Conservation (phyloP, 2,888 invertebrate species). For the Drosophila putrida region DNA sequence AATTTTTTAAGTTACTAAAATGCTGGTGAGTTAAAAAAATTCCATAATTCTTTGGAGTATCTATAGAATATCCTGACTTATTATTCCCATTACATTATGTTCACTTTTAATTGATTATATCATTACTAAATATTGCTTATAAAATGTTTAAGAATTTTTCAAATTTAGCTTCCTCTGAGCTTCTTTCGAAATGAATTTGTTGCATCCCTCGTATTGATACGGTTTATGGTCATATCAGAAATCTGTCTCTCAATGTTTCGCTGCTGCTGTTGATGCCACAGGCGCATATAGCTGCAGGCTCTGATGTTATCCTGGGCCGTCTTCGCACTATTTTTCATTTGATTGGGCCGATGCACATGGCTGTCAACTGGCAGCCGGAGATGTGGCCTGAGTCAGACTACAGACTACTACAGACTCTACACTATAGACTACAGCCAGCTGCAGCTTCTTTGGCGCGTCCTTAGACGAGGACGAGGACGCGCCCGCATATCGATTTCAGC, state of each 20-base stretch:
- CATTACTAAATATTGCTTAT: too few relatives aligned
- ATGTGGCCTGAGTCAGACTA: slow-evolving; percentile 10
- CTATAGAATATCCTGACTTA: too few relatives aligned
- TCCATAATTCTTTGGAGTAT: too few relatives aligned
- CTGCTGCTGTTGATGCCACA: slow-evolving; percentile 16
- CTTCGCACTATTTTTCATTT: slow-evolving; percentile 79
- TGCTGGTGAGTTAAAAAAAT: too few relatives aligned
- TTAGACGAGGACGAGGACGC: slow-evolving; percentile 34
- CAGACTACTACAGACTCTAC: not conserved
- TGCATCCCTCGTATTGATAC: slow-evolving; percentile 50
- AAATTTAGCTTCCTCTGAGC: too few relatives aligned
- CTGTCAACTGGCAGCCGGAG: slow-evolving; percentile 72
- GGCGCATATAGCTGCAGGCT: slow-evolving; percentile 57
- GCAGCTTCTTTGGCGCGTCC: slow-evolving; percentile 36
- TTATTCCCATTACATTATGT: too few relatives aligned
- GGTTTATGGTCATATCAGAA: slow-evolving; percentile 58
- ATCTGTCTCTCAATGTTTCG: slow-evolving; percentile 37
- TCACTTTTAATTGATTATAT: too few relatives aligned
- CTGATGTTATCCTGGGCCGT: slow-evolving; percentile 29
- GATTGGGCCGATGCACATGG: slow-evolving; percentile 79
- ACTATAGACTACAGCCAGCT: slow-evolving; percentile 19
- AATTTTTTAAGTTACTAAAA: too few relatives aligned
- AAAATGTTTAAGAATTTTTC: too few relatives aligned
- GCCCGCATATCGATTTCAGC: slow-evolving; percentile 82
- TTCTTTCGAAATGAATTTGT: too few relatives aligned